Percentiles rank a stretch among this genome's conserved stretches.
Evolutionary conservation across 2,113 vertebrate species (phyloP).

Genomic region (Phyllostomus hastatus): DNA sequence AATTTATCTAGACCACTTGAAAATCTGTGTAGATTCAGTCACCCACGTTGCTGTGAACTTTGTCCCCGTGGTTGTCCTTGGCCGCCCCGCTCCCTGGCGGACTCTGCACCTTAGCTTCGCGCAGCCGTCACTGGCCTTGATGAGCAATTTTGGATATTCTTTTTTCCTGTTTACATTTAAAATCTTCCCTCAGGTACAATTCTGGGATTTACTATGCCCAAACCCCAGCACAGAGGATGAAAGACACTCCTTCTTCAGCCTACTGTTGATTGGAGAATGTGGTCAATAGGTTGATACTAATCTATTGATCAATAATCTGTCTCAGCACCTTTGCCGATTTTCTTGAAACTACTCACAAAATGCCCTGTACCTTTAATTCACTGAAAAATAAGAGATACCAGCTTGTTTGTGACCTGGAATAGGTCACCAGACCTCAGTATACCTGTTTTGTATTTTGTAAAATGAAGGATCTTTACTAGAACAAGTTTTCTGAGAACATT

Average conservation of each 20-base stretch:
- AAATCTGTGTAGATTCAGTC: neutral
- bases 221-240: neutral
- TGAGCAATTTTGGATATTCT: neutral
- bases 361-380: neutral
- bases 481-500: neutral
- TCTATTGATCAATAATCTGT: neutral
- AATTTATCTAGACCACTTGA: neutral
- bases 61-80: neutral
- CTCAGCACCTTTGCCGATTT: neutral
- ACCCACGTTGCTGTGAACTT: neutral
- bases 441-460: neutral
- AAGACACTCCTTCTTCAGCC: neutral
- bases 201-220: neutral
- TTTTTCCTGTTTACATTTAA: neutral
- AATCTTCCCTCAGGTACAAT: neutral
- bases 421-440: neutral
- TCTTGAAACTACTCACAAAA: neutral
- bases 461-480: neutral
- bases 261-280: neutral
- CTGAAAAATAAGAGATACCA: neutral
- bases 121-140: neutral
- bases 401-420: neutral
- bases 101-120: neutral
- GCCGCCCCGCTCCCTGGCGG: neutral
- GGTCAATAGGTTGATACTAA: neutral